Percentiles rank a stretch among this genome's conserved stretches.
These are phyloP conservation scores for Rousettus madagascariensis DNA, from an alignment of 2,797 vertebrate genomes.

Conservation along the genomic window DNA sequence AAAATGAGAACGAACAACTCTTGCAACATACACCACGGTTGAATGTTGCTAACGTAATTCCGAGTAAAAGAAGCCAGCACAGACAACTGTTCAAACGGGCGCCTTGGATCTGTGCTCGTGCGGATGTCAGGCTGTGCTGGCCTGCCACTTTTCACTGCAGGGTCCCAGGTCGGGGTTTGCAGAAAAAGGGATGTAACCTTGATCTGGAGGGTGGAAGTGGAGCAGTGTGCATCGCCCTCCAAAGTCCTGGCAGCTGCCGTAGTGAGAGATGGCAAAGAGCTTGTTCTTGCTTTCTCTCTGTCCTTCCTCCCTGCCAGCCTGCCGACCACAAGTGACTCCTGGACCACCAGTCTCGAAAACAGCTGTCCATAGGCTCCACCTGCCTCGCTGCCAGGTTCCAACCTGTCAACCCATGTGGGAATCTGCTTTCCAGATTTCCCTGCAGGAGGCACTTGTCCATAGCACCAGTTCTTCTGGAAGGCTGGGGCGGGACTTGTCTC, in stretches of 20 bases:
- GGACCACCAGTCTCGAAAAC: background rate
- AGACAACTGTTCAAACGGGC: background rate
- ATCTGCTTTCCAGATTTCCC: background rate
- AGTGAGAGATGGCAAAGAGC: fast-evolving
- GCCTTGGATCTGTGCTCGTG: fast-evolving
- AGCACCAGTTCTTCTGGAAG: background rate
- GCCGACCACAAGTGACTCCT: fast-evolving
- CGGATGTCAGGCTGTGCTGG: fast-evolving
- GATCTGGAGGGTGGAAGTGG: background rate
- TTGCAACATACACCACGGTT: background rate
- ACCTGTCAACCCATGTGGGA: fast-evolving
- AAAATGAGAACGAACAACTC: fast-evolving
- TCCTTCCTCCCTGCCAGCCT: background rate
- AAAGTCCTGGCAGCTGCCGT: fast-evolving
- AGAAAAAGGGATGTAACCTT: fast-evolving
- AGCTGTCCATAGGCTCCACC: background rate
- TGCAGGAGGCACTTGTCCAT: fast-evolving
- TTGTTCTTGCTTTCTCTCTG: too few species aligned
- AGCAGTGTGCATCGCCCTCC: fast-evolving
- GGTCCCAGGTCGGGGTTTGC: fast-evolving
- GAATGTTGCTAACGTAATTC: fast-evolving
- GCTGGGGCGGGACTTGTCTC: background rate
- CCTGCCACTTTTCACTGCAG: background rate
- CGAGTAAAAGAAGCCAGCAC: background rate
- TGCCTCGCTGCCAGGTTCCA: background rate